Evolutionary conservation across 2,888 invertebrate genomes (phyloP).

Genomic region (Rhogogaster chlorosoma): DNA sequence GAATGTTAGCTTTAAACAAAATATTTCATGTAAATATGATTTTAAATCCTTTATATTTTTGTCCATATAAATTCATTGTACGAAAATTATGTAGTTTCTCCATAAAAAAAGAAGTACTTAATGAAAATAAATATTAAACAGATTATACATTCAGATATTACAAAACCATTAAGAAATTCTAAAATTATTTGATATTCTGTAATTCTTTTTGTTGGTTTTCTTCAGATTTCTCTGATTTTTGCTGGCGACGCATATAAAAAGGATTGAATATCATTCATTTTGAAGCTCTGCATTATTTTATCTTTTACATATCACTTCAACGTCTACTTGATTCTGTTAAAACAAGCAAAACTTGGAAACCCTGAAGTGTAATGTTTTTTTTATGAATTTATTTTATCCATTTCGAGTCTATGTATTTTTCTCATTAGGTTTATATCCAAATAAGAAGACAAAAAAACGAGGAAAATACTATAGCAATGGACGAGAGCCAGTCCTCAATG

Average conservation of each 20-base stretch:
- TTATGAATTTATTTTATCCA: constrained; percentile 9
- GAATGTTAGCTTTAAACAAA: constrained; percentile 2
- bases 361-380: constrained; percentile 12
- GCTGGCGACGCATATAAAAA: neutral
- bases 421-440: neutral
- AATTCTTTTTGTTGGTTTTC: neutral
- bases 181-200: neutral
- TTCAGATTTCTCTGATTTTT: neutral
- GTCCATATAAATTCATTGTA: constrained; percentile 51
- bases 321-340: neutral
- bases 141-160: constrained; percentile 26
- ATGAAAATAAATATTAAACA: constrained; percentile 59
- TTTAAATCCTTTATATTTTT: constrained; percentile 33
- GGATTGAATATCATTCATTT: neutral
- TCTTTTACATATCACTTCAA: neutral
- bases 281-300: neutral
- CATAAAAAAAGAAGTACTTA: constrained; percentile 60
- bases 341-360: constrained; percentile 15
- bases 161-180: neutral
- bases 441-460: neutral
- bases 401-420: neutral
- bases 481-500: constrained; percentile 10
- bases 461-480: constrained; percentile 27
- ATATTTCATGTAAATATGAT: constrained; percentile 44
- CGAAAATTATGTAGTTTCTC: constrained; percentile 61